Conservation (phyloP, 2,113 vertebrate species). For the Spea multiplicata region DNA sequence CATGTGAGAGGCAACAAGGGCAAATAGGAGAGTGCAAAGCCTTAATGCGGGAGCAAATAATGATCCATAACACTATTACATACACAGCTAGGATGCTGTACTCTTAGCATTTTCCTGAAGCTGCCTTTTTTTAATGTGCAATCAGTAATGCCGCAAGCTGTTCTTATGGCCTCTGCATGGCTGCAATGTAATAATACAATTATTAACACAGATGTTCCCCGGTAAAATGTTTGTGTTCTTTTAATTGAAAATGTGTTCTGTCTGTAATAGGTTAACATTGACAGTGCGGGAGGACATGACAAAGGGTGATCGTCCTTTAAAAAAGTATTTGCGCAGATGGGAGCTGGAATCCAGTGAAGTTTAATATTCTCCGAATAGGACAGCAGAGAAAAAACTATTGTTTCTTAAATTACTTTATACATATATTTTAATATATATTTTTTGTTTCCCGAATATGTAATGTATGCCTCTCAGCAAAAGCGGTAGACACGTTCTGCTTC, state of each 20-base stretch:
- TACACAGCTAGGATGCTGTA: slow-evolving; percentile 43
- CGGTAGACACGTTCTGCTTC: no score
- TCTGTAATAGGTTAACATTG: slow-evolving; percentile 7
- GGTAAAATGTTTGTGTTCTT: slow-evolving; percentile 12
- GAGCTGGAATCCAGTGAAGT: no score
- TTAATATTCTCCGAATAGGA: no score
- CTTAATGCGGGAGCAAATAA: slow-evolving; percentile 57
- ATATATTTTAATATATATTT: no score
- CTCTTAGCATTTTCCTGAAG: slow-evolving; percentile 53
- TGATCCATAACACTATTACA: slow-evolving; percentile 45
- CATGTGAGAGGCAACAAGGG: slow-evolving; percentile 52
- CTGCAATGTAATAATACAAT: slow-evolving; percentile 29
- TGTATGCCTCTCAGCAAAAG: no score
- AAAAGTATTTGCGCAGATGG: not conserved
- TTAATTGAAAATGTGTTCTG: not conserved
- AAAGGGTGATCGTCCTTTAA: not conserved
- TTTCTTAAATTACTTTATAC: no score
- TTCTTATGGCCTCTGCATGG: slow-evolving; percentile 11
- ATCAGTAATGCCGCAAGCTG: slow-evolving; percentile 22
- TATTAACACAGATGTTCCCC: slow-evolving; percentile 25
- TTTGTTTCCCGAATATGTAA: no score
- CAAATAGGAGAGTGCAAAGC: slow-evolving; percentile 55
- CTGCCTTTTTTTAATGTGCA: slow-evolving; percentile 35
- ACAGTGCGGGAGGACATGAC: not conserved
- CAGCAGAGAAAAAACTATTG: no score